These are phyloP conservation scores for Himalopsyche tibetana DNA, from an alignment of 2,888 invertebrate genomes.

Conservation along the genomic window DNA sequence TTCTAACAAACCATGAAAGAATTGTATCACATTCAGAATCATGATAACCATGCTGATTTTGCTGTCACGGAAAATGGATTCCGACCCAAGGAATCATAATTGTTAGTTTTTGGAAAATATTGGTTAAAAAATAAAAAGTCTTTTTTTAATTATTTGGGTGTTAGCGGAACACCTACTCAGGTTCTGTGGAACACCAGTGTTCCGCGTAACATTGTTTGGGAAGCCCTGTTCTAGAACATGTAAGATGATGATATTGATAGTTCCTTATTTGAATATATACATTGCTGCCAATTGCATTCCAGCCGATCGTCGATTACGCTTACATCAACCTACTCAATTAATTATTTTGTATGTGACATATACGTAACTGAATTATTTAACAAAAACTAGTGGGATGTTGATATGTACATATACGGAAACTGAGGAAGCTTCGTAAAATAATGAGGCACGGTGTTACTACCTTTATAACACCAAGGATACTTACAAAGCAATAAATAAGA, in stretches of 20 bases:
- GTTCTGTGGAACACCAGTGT: too few relatives aligned
- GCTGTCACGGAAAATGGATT: too few relatives aligned
- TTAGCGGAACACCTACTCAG: too few relatives aligned
- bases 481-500: neutral
- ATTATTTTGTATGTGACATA: conserved; percentile 2
- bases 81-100: too few relatives aligned
- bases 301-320: neutral
- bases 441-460: neutral
- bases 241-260: neutral
- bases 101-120: too few relatives aligned
- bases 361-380: neutral
- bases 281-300: conserved; percentile 3
- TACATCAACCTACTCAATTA: neutral
- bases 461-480: neutral
- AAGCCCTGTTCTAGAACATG: neutral
- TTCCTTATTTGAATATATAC: neutral
- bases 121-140: too few relatives aligned
- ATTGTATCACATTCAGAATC: too few relatives aligned
- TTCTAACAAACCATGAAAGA: too few relatives aligned
- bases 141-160: too few relatives aligned
- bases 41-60: too few relatives aligned
- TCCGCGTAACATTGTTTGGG: too few relatives aligned
- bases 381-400: neutral
- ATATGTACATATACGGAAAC: conserved; percentile 15
- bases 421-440: neutral